Percentiles rank a stretch among this genome's conserved stretches.
phyloP scores from a whole-genome alignment of 2,797 vertebrate species.

The Anabas testudineus region DNA sequence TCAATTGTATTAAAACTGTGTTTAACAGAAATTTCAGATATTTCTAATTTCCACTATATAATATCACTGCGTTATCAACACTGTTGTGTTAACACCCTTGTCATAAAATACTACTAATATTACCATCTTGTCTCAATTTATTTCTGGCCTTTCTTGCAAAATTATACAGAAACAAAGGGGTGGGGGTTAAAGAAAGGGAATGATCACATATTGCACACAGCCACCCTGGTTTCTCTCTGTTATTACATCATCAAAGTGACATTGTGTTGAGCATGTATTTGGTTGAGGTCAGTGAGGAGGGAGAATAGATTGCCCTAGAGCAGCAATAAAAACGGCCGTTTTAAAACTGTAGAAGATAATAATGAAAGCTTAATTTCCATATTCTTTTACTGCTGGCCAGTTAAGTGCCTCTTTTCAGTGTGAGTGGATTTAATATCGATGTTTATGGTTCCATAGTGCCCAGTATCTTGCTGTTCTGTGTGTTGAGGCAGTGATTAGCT shows the following conservation, averaged over 20 bases:
- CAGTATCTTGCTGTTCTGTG: conserved; percentile 57
- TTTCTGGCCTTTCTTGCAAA: conserved; percentile 51
- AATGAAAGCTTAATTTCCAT: conserved; percentile 70
- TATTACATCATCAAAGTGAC: conserved; percentile 69
- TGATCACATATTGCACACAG: conserved; percentile 53
- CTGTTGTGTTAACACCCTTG: conserved; percentile 47
- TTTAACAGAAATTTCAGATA: too few species aligned
- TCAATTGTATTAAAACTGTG: too few species aligned
- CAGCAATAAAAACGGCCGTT: conserved; percentile 58
- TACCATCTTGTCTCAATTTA: conserved; percentile 67
- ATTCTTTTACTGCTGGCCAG: conserved; percentile 65
- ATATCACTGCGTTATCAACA: not conserved
- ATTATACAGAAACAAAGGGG: conserved; percentile 41
- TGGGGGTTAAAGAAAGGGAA: conserved; percentile 35
- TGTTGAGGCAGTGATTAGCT: conserved; percentile 65
- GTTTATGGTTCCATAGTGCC: conserved; percentile 62
- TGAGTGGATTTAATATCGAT: conserved; percentile 65
- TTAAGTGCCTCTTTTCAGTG: conserved; percentile 67
- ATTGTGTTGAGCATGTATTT: conserved; percentile 43
- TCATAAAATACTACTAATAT: conserved; percentile 59
- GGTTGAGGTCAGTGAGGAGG: conserved; percentile 58
- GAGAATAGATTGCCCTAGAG: conserved; percentile 36
- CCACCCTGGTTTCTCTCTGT: conserved; percentile 54
- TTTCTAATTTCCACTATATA: too few species aligned
- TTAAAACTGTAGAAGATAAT: conserved; percentile 68